Conservation (phyloP, 2,888 invertebrate species). For the Brachylomia viminalis region DNA sequence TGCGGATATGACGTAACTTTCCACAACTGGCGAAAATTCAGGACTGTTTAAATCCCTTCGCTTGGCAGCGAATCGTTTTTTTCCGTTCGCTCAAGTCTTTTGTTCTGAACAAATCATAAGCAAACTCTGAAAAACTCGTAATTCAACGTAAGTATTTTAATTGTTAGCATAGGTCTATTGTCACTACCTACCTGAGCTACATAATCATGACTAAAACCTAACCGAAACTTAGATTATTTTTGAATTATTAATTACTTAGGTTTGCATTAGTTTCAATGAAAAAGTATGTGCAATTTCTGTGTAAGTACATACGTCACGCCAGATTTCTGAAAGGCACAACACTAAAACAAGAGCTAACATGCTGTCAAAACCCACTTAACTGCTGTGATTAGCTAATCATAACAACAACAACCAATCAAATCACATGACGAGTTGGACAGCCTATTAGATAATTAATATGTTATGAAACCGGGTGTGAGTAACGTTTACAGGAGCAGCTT, state of each 20-base stretch:
- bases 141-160: not conserved
- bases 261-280: not conserved
- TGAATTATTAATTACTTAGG: not conserved
- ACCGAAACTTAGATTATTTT: not conserved
- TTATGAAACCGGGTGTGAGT: too few species aligned
- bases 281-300: not conserved
- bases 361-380: not conserved
- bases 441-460: not conserved
- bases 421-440: not conserved
- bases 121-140: not conserved
- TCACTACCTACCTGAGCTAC: not conserved
- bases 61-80: not conserved
- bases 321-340: not conserved
- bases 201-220: not conserved
- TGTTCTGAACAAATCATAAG: not conserved
- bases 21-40: not conserved
- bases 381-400: too few species aligned
- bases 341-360: not conserved
- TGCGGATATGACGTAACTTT: not conserved
- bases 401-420: not conserved
- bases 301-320: not conserved
- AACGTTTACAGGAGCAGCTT: not conserved
- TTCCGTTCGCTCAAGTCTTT: slow-evolving; percentile 9
- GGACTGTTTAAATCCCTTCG: not conserved
- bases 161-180: not conserved